These are phyloP conservation scores for Tetragnatha montana DNA, from an alignment of 2,888 invertebrate species.

Conservation along the genomic window DNA sequence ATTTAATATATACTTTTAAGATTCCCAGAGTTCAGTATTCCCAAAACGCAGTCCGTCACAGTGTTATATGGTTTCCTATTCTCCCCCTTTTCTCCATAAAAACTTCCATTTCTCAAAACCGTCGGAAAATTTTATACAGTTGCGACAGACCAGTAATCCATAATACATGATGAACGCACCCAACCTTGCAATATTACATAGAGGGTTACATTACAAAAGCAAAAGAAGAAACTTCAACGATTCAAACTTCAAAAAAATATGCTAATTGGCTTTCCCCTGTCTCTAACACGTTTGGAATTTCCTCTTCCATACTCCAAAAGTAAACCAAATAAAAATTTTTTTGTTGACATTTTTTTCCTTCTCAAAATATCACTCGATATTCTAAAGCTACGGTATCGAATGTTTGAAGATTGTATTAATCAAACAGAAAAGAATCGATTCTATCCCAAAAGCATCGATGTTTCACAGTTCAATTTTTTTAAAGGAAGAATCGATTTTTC, in stretches of 20 bases:
- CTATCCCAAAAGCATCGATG: no score
- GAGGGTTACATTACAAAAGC: conserved; percentile 9
- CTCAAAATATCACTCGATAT: not conserved
- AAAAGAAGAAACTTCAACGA: not conserved
- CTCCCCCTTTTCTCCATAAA: not conserved
- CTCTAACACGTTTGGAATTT: not conserved
- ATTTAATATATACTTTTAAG: no score
- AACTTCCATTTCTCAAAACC: conserved; percentile 24
- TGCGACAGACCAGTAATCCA: conserved; percentile 17
- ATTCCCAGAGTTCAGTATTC: no score
- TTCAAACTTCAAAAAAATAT: conserved; percentile 1
- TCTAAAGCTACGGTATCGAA: no score
- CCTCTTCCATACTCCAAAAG: conserved; percentile 9
- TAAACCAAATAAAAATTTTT: not conserved
- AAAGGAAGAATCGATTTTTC: no score
- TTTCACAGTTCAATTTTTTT: no score
- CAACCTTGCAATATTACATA: not conserved
- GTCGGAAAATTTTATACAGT: conserved; percentile 35
- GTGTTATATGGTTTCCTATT: no score
- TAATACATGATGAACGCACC: conserved; percentile 28
- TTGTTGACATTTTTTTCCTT: not conserved
- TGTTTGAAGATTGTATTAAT: no score
- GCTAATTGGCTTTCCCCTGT: conserved; percentile 26
- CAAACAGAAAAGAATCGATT: no score
- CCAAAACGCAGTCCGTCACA: no score